phyloP scores from a whole-genome alignment of 2,888 invertebrate genomes.

The Campopleginae sp. region DNA sequence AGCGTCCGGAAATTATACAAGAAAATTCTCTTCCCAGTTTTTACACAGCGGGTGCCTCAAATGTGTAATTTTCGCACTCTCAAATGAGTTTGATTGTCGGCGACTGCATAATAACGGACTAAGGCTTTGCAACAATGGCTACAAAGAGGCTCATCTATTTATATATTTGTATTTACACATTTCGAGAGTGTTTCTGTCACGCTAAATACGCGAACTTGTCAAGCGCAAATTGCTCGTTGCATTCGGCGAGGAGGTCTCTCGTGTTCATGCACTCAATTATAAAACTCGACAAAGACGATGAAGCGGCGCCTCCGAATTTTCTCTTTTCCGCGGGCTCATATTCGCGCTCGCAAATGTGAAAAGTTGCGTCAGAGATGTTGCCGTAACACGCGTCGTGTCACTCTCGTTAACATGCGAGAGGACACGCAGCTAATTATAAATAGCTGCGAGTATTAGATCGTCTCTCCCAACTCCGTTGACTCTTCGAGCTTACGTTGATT shows the following conservation, averaged over 20 bases:
- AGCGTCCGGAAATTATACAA: conserved; percentile 21
- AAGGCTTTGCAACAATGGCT: conserved; percentile 41
- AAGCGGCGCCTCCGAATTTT: conserved; percentile 23
- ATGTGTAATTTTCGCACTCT: conserved; percentile 12
- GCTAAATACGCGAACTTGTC: conserved; percentile 58
- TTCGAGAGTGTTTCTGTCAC: conserved; percentile 46
- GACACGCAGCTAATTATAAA: conserved; percentile 48
- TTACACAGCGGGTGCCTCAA: background rate
- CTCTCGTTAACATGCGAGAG: conserved; percentile 8
- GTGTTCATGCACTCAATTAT: conserved; percentile 37
- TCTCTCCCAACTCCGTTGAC: background rate
- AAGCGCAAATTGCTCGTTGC: conserved; percentile 59
- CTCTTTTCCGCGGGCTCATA: conserved; percentile 11
- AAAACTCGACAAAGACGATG: conserved; percentile 42
- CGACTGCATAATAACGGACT: conserved; percentile 44
- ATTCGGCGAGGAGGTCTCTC: conserved; percentile 24
- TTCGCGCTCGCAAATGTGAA: conserved; percentile 11
- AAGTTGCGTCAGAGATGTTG: conserved; percentile 51
- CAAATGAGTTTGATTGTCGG: conserved; percentile 45
- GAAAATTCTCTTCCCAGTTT: conserved; percentile 36
- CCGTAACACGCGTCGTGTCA: conserved; percentile 39
- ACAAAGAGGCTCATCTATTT: background rate
- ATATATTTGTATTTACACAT: conserved; percentile 7
- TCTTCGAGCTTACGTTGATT: background rate
- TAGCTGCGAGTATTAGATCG: conserved; percentile 5